Evolutionary conservation across 2,113 vertebrate species (phyloP), one percentile per base, ranked within the genome.

Genomic region (Danionella cerebrum): DNA sequence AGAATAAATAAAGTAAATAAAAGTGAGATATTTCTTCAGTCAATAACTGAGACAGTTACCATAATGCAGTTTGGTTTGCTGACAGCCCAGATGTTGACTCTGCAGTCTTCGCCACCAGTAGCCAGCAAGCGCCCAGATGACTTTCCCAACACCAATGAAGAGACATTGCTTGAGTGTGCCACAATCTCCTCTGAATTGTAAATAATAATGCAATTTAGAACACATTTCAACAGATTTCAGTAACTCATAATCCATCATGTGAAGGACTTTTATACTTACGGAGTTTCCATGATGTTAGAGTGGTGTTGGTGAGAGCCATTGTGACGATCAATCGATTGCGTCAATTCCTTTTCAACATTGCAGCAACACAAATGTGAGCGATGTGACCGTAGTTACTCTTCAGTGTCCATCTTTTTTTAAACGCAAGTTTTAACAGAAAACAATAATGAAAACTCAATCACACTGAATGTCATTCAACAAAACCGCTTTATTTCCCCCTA

Each of bases 11-110:
- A 9, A 67, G 48, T 6, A 48, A 38, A 31, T 5, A 29, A 3
- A 36, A 3, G 10, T 1, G 35, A 47, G 1, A 14, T 2, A 6
- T 19, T 10, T 4, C 19, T 59, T 19, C 1, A 3, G 6, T 27
- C 14, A 52, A 1, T 39, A 14, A 52, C 5, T 19, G 3, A 29
- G 10, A 21, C 1, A 38, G 19, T 5, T 87, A 99, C 96, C 95
- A 99, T 99, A 79, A 99, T 91, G 82, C 96, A 99, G 89, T 94
- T 98, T 69, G 94, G 89, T 79, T 98, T 98, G 89, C 88, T 97
- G 65, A 98, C 87, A 1, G 93, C 91, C 95, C 94, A 99, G 68
- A 99, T 87, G 80, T 99, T 98, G 63, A 99, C 95, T 0, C 86
- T 85, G 78, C 93, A 97, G 82, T 99, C 96, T 10, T 96, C 91